phyloP scores from a whole-genome alignment of 1,140 invertebrate genomes.

The Eriocheir sinensis region DNA sequence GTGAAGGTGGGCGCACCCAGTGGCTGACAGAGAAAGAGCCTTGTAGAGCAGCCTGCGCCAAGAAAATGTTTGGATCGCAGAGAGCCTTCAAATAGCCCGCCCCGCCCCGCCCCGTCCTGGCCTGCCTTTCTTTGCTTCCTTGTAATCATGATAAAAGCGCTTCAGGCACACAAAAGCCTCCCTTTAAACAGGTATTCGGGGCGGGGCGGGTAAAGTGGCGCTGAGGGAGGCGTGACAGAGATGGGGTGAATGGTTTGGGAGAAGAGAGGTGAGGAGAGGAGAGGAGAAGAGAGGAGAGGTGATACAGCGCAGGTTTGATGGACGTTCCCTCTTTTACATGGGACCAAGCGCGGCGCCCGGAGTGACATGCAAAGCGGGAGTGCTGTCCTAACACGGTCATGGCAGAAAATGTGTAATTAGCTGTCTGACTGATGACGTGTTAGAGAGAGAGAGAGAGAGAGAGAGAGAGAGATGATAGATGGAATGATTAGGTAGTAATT shows the following conservation, averaged over 20 bases:
- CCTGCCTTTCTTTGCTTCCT: no score
- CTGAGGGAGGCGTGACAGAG: no score
- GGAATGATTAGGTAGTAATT: no score
- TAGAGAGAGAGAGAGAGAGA: no score
- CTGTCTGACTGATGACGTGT: no score
- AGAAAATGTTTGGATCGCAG: neutral
- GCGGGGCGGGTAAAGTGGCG: neutral
- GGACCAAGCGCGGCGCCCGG: neutral
- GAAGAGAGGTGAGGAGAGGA: neutral
- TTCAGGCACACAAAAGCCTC: constrained; percentile 11
- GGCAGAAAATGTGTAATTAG: no score
- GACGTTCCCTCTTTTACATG: neutral
- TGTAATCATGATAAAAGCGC: constrained; percentile 25
- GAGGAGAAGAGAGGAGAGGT: neutral
- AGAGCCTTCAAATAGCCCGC: neutral
- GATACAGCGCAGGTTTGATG: neutral
- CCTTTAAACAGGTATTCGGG: constrained; percentile 4
- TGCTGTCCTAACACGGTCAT: no score
- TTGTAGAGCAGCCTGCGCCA: neutral
- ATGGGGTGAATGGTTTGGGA: no score
- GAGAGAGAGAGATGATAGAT: no score
- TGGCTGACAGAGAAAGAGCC: neutral
- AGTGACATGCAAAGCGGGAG: neutral
- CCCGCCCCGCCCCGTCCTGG: no score
- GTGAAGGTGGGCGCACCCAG: neutral